Evolutionary conservation across 1,140 invertebrate genomes (phyloP).

Genomic region (Palaemon carinicauda): DNA sequence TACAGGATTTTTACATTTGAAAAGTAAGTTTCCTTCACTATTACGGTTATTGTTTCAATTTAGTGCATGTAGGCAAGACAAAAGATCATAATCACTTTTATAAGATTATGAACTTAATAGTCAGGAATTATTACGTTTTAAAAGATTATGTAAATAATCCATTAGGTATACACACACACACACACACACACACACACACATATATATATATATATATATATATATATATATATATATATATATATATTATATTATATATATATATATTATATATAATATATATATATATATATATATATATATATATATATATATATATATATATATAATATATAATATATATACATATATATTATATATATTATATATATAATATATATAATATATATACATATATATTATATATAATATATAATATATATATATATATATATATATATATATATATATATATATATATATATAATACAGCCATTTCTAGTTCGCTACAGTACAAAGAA

Average conservation of each 20-base stretch:
- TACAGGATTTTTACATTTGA: too few relatives aligned
- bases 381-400: background rate
- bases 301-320: background rate
- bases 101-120: too few relatives aligned
- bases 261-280: background rate
- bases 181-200: background rate
- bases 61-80: too few relatives aligned
- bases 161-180: background rate
- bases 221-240: background rate
- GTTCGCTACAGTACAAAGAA: too few relatives aligned
- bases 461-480: too few relatives aligned
- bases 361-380: background rate
- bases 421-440: background rate
- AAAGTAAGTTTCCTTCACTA: too few relatives aligned
- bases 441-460: background rate
- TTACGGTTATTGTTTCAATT: too few relatives aligned
- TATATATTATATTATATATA: background rate
- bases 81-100: too few relatives aligned
- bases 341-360: background rate
- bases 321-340: slow-evolving; percentile 2
- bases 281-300: background rate
- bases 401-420: background rate
- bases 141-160: too few relatives aligned
- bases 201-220: background rate
- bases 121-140: too few relatives aligned